Conservation (phyloP, 1,140 invertebrate genomes). For the Hyposmocoma kahamanoa region DNA sequence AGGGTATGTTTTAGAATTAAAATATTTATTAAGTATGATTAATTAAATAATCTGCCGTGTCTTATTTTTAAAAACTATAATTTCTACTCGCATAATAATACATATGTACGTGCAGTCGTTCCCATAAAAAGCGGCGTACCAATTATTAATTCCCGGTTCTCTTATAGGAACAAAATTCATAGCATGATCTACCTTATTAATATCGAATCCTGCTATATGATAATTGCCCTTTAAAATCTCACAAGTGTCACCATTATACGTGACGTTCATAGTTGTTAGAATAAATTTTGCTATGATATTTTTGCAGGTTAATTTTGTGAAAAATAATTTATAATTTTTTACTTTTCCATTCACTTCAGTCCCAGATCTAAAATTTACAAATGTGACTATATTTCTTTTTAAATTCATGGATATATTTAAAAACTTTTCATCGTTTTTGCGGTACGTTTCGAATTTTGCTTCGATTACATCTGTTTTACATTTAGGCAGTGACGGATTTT, state of each 20-base stretch:
- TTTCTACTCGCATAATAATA: too few species aligned
- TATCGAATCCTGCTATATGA: not conserved
- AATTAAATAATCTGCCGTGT: too few species aligned
- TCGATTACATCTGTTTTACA: not conserved
- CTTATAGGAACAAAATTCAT: not conserved
- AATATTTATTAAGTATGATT: too few species aligned
- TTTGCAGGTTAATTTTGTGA: not conserved
- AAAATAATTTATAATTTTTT: not conserved
- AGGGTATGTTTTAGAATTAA: too few species aligned
- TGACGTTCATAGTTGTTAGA: not conserved
- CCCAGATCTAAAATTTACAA: not conserved
- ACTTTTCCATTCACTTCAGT: not conserved
- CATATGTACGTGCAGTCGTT: too few species aligned
- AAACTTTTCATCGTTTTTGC: too few species aligned
- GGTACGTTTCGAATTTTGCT: not conserved
- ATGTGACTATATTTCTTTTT: too few species aligned
- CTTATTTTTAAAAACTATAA: too few species aligned
- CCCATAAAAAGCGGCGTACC: not conserved
- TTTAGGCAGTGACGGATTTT: not conserved
- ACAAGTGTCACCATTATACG: not conserved
- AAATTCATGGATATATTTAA: too few species aligned
- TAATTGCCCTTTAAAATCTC: not conserved
- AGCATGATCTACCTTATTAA: not conserved
- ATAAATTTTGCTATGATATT: not conserved
- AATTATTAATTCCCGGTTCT: not conserved